Conservation (phyloP, 2,797 vertebrate species). For the Sebastes hubbsi region DNA sequence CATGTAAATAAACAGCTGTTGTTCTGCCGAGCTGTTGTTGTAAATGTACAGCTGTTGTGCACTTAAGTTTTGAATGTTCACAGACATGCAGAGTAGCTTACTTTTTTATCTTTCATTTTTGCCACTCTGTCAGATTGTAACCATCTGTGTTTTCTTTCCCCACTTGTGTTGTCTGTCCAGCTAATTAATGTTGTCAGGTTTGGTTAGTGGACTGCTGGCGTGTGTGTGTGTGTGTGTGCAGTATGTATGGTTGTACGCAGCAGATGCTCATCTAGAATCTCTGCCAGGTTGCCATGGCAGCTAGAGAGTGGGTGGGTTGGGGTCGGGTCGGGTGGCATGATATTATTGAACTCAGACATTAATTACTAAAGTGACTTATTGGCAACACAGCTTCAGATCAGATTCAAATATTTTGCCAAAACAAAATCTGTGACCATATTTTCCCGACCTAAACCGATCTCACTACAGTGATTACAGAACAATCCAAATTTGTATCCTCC, state of each 20-base stretch:
- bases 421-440: slow-evolving; percentile 18
- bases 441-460: not conserved
- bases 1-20: not conserved
- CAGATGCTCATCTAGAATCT: slow-evolving; percentile 71
- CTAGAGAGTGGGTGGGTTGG: slow-evolving; percentile 51
- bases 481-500: slow-evolving; percentile 3
- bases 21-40: not conserved
- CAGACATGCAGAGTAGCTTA: not conserved
- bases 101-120: not conserved
- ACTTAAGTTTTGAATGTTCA: not conserved
- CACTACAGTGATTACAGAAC: not conserved
- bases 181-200: slow-evolving; percentile 58
- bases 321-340: slow-evolving; percentile 50
- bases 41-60: not conserved
- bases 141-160: slow-evolving; percentile 7
- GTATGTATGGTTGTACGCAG: slow-evolving; percentile 63
- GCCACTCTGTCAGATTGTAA: not conserved
- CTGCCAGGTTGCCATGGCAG: slow-evolving; percentile 77
- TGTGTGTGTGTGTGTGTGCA: slow-evolving; percentile 17
- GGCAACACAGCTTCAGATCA: slow-evolving; percentile 34
- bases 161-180: slow-evolving; percentile 16
- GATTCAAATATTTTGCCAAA: slow-evolving; percentile 51
- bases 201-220: slow-evolving; percentile 21
- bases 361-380: slow-evolving; percentile 64
- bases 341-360: slow-evolving; percentile 60